phyloP scores from a whole-genome alignment of 2,888 invertebrate genomes.

The Campoplex capitator region DNA sequence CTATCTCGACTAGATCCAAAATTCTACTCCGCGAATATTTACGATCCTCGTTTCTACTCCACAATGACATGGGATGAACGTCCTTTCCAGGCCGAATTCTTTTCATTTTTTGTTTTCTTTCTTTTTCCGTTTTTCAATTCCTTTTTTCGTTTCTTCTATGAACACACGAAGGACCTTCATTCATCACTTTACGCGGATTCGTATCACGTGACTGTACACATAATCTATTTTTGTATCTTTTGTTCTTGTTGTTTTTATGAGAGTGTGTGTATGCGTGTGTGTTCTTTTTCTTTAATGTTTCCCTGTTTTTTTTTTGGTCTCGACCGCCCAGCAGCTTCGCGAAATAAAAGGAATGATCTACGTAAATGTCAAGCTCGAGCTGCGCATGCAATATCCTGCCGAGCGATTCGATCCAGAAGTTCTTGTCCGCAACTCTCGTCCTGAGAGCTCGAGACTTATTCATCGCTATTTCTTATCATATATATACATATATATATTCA shows the following conservation, averaged over 20 bases:
- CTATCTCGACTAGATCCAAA: slow-evolving; percentile 14
- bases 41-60: neutral
- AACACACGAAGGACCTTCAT: slow-evolving; percentile 50
- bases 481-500: slow-evolving; percentile 2
- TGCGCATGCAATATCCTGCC: slow-evolving; percentile 33
- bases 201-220: slow-evolving; percentile 29
- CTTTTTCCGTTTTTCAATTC: neutral
- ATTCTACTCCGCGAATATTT: slow-evolving; percentile 46
- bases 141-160: slow-evolving; percentile 48
- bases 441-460: slow-evolving; percentile 46
- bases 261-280: neutral
- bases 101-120: slow-evolving; percentile 20
- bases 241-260: neutral
- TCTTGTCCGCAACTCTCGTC: slow-evolving; percentile 34
- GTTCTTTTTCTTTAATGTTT: slow-evolving; percentile 9
- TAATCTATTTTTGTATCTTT: slow-evolving; percentile 33
- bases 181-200: slow-evolving; percentile 55
- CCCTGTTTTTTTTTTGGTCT: slow-evolving; percentile 28
- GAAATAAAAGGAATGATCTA: slow-evolving; percentile 55
- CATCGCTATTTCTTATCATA: slow-evolving; percentile 24
- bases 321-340: slow-evolving; percentile 41
- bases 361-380: slow-evolving; percentile 51
- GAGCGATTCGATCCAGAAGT: slow-evolving; percentile 62
- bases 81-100: neutral
- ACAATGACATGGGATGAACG: slow-evolving; percentile 37